Evolutionary conservation across 1,140 invertebrate species (phyloP), one percentile per base, ranked within the genome.

Genomic region (Akabosia matsudoensis): DNA sequence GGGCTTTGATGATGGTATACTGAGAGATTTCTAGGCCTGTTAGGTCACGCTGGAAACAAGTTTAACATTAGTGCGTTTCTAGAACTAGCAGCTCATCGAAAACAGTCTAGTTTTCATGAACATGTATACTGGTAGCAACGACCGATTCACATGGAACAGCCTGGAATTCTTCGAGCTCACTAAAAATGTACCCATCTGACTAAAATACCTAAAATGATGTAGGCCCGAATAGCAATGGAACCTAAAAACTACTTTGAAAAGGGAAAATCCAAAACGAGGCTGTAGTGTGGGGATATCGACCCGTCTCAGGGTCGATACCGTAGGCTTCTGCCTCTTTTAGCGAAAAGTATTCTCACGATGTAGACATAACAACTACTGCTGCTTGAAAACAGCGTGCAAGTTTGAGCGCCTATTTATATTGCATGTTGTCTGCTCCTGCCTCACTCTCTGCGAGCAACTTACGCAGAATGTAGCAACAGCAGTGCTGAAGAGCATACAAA

Each of bases 251-350:
- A n/a, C n/a, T n/a, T n/a, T n/a, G n/a, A n/a, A n/a, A n/a, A n/a
- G 7, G 31, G 61, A 67, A 67, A 67, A 67, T 67, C 61, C 30
- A 67, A 61, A 67, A 67, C 61, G 13, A 67, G 61, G 26, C 61
- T n/a, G 54, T 22, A 30, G 24, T 7, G 24, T 67, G 61, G 28
- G 61, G 61, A 67, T 67, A 67, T 67, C 61, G 61, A 67, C 61
- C 61, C 61, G 61, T 67, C 61, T 61, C 54, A 61, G 28, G 61
- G 61, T 67, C 61, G 61, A 67, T 67, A 67, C 31, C 61, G 61
- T 67, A 67, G 61, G 61, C 31, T 67, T 30, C 61, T 67, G 24
- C 61, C 31, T 31, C 24, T 10, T 22, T 67, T 67, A 45, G 37
- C 37, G 18, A 45, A 45, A 45, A 45, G 37, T 18, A 45, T 18